These are phyloP conservation scores for Plusia festucae DNA, from an alignment of 2,888 invertebrate genomes.

Conservation along the genomic window DNA sequence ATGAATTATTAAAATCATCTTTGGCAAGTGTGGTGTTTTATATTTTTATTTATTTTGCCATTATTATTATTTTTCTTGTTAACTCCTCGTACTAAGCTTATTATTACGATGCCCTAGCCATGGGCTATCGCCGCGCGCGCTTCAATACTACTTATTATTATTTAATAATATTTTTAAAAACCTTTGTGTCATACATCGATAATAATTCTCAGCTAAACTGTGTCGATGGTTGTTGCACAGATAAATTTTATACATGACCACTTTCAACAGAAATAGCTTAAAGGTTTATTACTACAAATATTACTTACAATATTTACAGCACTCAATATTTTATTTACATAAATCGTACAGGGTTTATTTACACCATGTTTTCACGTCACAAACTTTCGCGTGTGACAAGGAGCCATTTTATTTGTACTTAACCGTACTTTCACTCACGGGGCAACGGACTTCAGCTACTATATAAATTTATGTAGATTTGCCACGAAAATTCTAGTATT, in stretches of 20 bases:
- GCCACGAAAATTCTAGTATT: constrained; percentile 3
- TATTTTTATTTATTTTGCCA: too few relatives aligned
- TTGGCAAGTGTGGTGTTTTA: too few relatives aligned
- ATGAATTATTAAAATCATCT: too few relatives aligned
- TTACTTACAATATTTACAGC: background rate
- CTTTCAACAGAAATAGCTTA: background rate
- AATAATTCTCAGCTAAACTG: background rate
- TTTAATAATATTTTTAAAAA: too few relatives aligned
- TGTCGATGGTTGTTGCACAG: background rate
- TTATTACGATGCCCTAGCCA: too few relatives aligned
- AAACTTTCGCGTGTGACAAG: background rate
- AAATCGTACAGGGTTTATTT: background rate
- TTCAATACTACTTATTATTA: too few relatives aligned
- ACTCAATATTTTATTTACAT: background rate
- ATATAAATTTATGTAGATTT: background rate
- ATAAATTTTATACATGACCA: background rate
- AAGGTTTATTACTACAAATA: background rate
- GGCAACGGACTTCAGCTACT: background rate
- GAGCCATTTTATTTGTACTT: background rate
- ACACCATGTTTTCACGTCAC: background rate
- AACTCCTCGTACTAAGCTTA: too few relatives aligned
- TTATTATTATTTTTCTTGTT: too few relatives aligned
- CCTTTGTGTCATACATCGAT: too few relatives aligned
- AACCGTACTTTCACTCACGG: background rate
- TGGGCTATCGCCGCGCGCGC: too few relatives aligned